Percentiles rank a stretch among this genome's conserved stretches.
phyloP scores from a whole-genome alignment of 1,140 invertebrate genomes.

The Megathymus violae region DNA sequence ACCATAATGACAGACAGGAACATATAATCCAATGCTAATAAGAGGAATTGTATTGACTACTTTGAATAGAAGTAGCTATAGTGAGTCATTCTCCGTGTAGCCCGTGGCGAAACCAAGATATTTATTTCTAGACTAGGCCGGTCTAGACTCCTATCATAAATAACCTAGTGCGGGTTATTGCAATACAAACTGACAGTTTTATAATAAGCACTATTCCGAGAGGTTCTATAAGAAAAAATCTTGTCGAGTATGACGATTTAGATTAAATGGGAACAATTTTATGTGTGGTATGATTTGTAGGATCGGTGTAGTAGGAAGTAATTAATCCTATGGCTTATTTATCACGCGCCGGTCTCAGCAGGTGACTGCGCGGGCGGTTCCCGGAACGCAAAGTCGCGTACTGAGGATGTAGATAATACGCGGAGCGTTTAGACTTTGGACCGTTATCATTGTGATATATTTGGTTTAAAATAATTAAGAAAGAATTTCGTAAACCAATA shows the following conservation, averaged over 20 bases:
- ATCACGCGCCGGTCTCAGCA: slow-evolving; percentile 69
- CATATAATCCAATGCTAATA: slow-evolving; percentile 25
- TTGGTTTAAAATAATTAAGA: no score
- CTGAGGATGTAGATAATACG: slow-evolving; percentile 24
- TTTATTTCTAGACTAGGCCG: slow-evolving; percentile 67
- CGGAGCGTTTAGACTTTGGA: slow-evolving; percentile 31
- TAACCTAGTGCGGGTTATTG: slow-evolving; percentile 53
- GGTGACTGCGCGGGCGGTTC: slow-evolving; percentile 68
- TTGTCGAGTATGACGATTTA: slow-evolving; percentile 55
- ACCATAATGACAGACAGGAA: slow-evolving; percentile 17
- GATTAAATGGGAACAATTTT: slow-evolving; percentile 64
- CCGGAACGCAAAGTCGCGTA: slow-evolving; percentile 52
- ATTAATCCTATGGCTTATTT: slow-evolving; percentile 77
- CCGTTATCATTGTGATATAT: no score
- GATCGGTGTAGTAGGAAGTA: slow-evolving; percentile 68
- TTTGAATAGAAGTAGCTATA: slow-evolving; percentile 48
- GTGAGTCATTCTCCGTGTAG: slow-evolving; percentile 59
- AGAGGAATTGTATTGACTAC: slow-evolving; percentile 34
- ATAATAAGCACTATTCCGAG: slow-evolving; percentile 49
- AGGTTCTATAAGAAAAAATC: slow-evolving; percentile 52
- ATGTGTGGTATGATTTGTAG: slow-evolving; percentile 64
- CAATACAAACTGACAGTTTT: slow-evolving; percentile 63
- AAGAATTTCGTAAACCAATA: no score
- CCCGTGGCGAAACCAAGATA: slow-evolving; percentile 62
- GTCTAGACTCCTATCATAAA: slow-evolving; percentile 58